These are phyloP conservation scores for Mellivora capensis DNA, from an alignment of 2,113 vertebrate genomes.

Conservation along the genomic window DNA sequence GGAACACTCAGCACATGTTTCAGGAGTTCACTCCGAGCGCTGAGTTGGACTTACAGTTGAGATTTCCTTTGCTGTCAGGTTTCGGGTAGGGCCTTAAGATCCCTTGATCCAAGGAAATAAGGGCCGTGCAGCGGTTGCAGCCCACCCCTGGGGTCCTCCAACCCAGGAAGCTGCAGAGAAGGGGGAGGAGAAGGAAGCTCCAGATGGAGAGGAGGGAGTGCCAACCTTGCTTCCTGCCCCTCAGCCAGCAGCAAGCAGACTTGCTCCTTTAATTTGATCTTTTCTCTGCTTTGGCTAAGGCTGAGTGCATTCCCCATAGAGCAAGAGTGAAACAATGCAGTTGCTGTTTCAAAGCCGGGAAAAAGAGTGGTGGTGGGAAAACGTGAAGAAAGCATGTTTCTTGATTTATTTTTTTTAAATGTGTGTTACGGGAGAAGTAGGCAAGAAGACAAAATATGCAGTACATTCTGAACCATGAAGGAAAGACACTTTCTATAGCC, in stretches of 20 bases:
- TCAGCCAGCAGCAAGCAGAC: background rate
- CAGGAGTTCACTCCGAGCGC: background rate
- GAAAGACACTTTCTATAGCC: conserved; percentile 3
- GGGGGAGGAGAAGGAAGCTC: background rate
- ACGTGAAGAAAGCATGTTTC: conserved; percentile 13
- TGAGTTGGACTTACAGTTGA: background rate
- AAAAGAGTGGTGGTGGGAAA: background rate
- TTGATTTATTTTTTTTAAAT: conserved; percentile 23
- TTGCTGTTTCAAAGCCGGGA: conserved; percentile 19
- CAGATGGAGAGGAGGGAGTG: background rate
- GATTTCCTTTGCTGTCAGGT: conserved; percentile 40
- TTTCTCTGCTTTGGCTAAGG: background rate
- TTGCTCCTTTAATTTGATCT: background rate
- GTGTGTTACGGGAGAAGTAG: background rate
- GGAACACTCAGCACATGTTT: background rate
- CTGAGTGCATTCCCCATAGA: background rate
- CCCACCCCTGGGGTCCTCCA: background rate
- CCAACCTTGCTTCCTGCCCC: background rate
- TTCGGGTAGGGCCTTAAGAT: conserved; percentile 3
- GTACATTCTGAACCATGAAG: background rate
- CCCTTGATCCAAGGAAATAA: background rate
- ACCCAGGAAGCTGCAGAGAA: background rate
- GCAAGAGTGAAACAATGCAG: background rate
- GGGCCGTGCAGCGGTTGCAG: background rate
- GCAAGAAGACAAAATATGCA: conserved; percentile 38